Evolutionary conservation across 2,113 vertebrate genomes (phyloP).

Genomic region (Haemorhous mexicanus): DNA sequence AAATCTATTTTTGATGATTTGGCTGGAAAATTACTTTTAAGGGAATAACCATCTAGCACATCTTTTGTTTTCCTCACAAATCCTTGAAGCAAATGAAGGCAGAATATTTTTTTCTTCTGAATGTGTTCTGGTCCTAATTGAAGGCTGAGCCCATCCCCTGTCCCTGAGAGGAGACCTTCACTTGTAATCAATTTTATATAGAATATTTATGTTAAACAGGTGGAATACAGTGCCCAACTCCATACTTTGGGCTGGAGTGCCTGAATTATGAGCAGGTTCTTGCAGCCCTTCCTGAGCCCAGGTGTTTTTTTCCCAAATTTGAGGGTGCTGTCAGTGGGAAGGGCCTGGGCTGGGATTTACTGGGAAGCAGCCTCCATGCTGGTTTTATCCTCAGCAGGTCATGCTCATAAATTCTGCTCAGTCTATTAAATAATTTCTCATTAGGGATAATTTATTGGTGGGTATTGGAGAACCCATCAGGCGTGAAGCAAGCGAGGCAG

Average conservation of each 20-base stretch:
- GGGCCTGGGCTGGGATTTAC: neutral
- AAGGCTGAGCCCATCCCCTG: neutral
- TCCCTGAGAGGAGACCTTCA: neutral
- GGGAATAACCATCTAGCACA: neutral
- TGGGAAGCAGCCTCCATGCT: neutral
- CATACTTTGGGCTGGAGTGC: neutral
- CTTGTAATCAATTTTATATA: neutral
- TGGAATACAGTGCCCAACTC: neutral
- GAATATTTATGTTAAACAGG: neutral
- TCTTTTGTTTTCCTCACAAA: neutral
- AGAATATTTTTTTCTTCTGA: neutral
- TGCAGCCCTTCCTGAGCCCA: neutral
- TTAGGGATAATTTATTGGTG: neutral
- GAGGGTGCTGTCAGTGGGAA: accelerated
- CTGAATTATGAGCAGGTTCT: neutral
- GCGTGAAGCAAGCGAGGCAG: neutral
- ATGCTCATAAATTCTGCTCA: neutral
- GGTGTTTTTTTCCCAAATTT: neutral
- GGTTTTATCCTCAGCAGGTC: neutral
- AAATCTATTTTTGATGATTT: neutral
- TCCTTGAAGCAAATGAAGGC: neutral
- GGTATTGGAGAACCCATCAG: neutral
- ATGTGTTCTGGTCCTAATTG: accelerated
- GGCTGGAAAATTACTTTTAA: neutral
- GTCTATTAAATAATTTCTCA: neutral